Conservation (phyloP, 2,113 vertebrate species). For the Oxyruncus cristatus region DNA sequence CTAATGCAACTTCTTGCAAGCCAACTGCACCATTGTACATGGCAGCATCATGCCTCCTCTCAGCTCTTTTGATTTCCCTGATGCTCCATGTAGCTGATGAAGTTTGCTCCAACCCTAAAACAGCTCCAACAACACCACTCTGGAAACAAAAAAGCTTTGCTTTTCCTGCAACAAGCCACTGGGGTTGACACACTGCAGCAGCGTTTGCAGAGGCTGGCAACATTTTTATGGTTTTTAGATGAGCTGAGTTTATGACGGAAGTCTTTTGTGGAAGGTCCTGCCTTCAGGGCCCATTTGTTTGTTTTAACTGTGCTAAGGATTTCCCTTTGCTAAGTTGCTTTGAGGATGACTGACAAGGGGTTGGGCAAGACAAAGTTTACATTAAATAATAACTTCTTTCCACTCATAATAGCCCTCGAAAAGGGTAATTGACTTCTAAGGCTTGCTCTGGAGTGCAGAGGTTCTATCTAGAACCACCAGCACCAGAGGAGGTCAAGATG, state of each 20-base stretch:
- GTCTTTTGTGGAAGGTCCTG: neutral
- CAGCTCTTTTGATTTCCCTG: neutral
- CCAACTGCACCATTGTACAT: neutral
- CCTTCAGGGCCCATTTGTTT: neutral
- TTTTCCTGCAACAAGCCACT: neutral
- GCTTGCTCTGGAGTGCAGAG: neutral
- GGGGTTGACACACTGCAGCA: neutral
- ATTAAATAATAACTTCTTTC: neutral
- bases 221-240: neutral
- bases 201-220: neutral
- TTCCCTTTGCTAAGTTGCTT: neutral
- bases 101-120: neutral
- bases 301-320: neutral
- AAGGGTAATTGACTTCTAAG: neutral
- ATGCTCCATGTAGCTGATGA: neutral
- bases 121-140: rapidly evolving
- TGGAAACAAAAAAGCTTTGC: neutral
- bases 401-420: neutral
- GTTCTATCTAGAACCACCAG: neutral
- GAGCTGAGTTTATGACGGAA: neutral
- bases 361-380: neutral
- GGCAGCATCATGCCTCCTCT: neutral
- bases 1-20: neutral
- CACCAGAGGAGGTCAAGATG: neutral
- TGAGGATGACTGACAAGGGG: neutral